These are phyloP conservation scores for Notocelia uddmanniana DNA, from an alignment of 2,888 invertebrate species.

Conservation along the genomic window DNA sequence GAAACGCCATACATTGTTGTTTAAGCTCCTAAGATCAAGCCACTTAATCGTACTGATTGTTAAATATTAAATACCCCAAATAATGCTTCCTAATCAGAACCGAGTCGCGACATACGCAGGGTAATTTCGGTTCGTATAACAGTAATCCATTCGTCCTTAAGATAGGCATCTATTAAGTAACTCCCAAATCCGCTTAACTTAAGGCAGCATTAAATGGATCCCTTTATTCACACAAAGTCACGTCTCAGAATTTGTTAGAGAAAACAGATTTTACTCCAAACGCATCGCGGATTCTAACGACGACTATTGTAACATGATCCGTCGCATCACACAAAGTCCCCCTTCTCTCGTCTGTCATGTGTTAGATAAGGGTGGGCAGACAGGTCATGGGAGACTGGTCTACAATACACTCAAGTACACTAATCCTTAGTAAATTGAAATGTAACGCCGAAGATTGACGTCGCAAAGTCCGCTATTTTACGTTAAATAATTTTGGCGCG, in stretches of 20 bases:
- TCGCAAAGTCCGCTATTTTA: conserved; percentile 53
- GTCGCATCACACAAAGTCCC: conserved; percentile 25
- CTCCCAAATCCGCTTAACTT: conserved; percentile 58
- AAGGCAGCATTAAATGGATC: conserved; percentile 61
- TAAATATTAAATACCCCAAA: conserved; percentile 16
- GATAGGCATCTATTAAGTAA: conserved; percentile 63
- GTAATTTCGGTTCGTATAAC: conserved; percentile 48
- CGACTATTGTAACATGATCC: conserved; percentile 51
- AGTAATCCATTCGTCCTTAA: conserved; percentile 53
- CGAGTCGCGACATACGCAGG: conserved; percentile 34
- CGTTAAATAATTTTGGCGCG: conserved; percentile 48
- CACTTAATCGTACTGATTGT: background rate
- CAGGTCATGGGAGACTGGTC: conserved; percentile 49
- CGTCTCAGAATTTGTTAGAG: conserved; percentile 61
- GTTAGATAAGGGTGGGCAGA: conserved; percentile 19
- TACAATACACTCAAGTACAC: conserved; percentile 51
- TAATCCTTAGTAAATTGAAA: conserved; percentile 68
- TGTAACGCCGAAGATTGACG: conserved; percentile 58
- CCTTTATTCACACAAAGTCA: conserved; percentile 61
- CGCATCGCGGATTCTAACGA: conserved; percentile 50
- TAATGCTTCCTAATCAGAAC: conserved; percentile 29
- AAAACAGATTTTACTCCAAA: conserved; percentile 57
- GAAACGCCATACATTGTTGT: background rate
- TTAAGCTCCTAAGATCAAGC: background rate
- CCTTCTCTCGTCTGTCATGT: conserved; percentile 36